These are phyloP conservation scores for Masticophis lateralis DNA, from an alignment of 2,797 vertebrate species.

Conservation along the genomic window DNA sequence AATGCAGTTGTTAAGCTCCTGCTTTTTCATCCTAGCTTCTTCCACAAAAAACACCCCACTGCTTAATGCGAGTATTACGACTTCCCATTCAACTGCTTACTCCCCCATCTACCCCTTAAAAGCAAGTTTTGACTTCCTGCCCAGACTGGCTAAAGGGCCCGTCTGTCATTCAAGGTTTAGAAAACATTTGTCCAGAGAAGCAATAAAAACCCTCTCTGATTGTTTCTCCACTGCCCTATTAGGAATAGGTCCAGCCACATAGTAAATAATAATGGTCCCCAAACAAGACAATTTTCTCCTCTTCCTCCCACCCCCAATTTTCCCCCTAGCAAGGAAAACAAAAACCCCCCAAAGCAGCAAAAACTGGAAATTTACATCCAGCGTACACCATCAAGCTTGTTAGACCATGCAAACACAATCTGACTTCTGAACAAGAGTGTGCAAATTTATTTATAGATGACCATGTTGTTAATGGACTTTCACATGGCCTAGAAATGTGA, in stretches of 20 bases:
- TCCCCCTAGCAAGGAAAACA: no score
- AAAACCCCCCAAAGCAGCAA: not conserved
- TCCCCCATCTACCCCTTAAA: constrained; percentile 25
- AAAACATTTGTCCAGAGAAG: not conserved
- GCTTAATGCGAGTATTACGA: constrained; percentile 59
- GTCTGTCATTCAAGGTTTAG: constrained; percentile 31
- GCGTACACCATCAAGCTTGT: not conserved
- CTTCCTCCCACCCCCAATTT: not conserved
- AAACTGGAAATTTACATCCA: not conserved
- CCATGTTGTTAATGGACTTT: not conserved
- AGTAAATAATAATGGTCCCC: not conserved
- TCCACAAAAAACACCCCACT: not conserved
- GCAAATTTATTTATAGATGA: not conserved
- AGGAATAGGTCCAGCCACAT: not conserved
- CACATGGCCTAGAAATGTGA: not conserved
- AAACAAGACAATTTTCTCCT: not conserved
- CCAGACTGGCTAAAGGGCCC: constrained; percentile 17
- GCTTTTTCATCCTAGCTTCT: constrained; percentile 9
- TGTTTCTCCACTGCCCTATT: constrained; percentile 7
- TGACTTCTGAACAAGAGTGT: not conserved
- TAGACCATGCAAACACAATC: not conserved
- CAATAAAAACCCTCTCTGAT: constrained; percentile 5
- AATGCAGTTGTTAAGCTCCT: constrained; percentile 32
- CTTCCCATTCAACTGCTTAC: constrained; percentile 42
- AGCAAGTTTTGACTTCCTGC: constrained; percentile 39